Evolutionary conservation across 2,888 invertebrate species (phyloP), one percentile per base, ranked within the genome.

Genomic region (Pandemis corylana): DNA sequence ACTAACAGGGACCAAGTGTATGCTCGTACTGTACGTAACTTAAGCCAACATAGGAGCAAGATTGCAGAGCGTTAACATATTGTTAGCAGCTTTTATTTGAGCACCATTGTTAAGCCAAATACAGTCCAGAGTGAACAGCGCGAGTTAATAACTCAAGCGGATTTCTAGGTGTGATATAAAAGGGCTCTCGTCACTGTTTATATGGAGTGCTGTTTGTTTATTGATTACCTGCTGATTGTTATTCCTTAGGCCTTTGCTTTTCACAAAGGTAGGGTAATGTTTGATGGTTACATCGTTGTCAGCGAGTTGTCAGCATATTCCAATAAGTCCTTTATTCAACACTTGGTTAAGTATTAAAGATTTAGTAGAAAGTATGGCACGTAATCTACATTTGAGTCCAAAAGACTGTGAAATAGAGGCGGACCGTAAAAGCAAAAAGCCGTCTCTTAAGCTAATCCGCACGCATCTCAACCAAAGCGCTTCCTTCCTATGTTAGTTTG

Each of bases 401-500:
- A 12, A 10, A 12, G 10, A 12, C 12, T 46, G 5, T 46, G 46
- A 12, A 46, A 46, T 10, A 46, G 46, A 12, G 46, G 46, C 46
- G 5, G 10, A 46, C 12, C 3, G 9, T 46, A 12, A 3, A 5
- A 15, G n/a, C 53, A 53, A 53, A 53, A 7, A 15, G n/a, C n/a
- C 53, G n/a, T 53, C 53, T 53, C 53, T 53, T 13, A 53, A 46
- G 46, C 10, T 44, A 9, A 7, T 44, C 44, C 44, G 42, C n/a
- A 10, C 5, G 44, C 28, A 28, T 36, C 51, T 41, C 46, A 51
- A 13, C 46, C 7, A 41, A 9, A 20, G 44, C 44, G 51, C 15
- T 15, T 20, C 20, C 49, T 42, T 28, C 10, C 56, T 10, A 75
- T 78, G 77, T 76, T 65, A 70, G 67, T 79, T 78, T 79, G 79